Evolutionary conservation across 2,888 invertebrate species (phyloP), one percentile per base, ranked within the genome.

Genomic region (Punctoribates punctum): DNA sequence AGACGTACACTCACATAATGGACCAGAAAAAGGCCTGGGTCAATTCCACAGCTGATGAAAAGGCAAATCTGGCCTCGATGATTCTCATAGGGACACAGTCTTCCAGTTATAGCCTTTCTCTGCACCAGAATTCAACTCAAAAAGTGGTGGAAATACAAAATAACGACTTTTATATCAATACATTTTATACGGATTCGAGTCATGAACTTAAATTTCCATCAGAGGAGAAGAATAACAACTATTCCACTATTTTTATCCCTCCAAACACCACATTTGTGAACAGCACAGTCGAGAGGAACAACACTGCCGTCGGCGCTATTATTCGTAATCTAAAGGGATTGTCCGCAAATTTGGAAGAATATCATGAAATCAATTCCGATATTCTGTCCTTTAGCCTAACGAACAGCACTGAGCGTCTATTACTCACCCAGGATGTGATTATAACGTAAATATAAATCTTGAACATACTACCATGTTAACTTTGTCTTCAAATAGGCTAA

Each of bases 321-420:
- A 67, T 67, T 67, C 17, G 29, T n/a, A 67, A 38, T 67, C 9
- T 67, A 6, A 17, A n/a, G 1, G 67, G n/a, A 11, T 67, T 67
- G 29, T n/a, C 67, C n/a, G n/a, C 1, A 15, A 20, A 67, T 38
- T n/a, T 38, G 6, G 20, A 38, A 11, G 38, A 67, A 13, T 9
- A 67, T n/a, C 20, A 67, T 2, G 67, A 67, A 29, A 67, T 67
- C 67, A 67, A 67, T 38, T 67, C 67, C 34, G 34, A 67, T 20
- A 67, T 67, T 11, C 38, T 67, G 5, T 67, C 67, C 4, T 67
- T 67, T 11, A 67, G 67, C 38, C 9, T 67, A 3, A 38, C 38
- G 1, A 67, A 67, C 20, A n/a, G 20, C 11, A n/a, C 20, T 9
- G 9, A 20, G 15, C 15, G 11, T 4, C 13, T 67, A 3, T 1